Evolutionary conservation across 2,797 vertebrate genomes (phyloP), one percentile per base, ranked within the genome.

Genomic region (Hyperoplus immaculatus): DNA sequence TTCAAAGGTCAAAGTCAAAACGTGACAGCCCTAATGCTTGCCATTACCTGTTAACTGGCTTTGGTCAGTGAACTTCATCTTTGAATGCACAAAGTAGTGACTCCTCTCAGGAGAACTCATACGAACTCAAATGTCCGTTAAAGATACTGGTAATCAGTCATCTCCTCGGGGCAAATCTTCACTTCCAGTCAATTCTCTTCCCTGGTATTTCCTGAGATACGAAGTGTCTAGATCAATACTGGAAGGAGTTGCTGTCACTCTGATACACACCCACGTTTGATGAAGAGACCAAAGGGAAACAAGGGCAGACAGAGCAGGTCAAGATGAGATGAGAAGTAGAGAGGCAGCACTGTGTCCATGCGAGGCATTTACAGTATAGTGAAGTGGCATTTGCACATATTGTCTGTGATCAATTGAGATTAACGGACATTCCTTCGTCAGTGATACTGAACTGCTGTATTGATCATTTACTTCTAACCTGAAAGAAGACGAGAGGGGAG

Each of bases 201-300:
- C 59, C 36, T 42, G 16, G 36, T 60, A 49, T 83, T 69, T 78
- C 38, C 47, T 58, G 53, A 78, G 71, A 83, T 61, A 43, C 1
- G 16, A 77, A 72, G 65, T 56, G 9, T 69, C 64, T 71, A 54
- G 77, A 91, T 93, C 90, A 80, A 89, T 93, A 91, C 56, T 59
- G 67, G 75, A 82, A 76, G 65, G 70, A 77, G 69, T 63, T 69
- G 69, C 80, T 87, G 86, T 90, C 90, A 77, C 71, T 88, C 77
- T 57, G 72, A 90, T 89, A 43, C 76, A 39, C 69, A 38, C 6
- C 58, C 78, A 58, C 67, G 77, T 75, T 86, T 90, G 90, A 93
- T 80, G 80, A 65, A 18, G 62, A 70, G 82, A 73, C 69, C 64
- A 56, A 68, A 80, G 59, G 72, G 67, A 75, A 81, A 60, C 5